Conservation (phyloP, 1,140 invertebrate species). For the Ips nitidus region DNA sequence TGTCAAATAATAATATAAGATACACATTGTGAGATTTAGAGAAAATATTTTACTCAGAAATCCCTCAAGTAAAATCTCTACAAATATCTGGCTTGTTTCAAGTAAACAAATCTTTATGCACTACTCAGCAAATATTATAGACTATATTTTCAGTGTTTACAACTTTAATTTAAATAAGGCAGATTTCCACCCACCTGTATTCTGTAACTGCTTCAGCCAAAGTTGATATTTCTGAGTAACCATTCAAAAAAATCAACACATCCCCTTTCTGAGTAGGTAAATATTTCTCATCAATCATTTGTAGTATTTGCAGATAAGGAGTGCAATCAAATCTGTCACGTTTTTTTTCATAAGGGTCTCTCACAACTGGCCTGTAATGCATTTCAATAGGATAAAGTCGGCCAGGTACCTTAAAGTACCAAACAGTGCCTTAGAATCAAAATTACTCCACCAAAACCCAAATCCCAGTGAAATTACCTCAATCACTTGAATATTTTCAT, state of each 20-base stretch:
- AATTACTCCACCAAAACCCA: background rate
- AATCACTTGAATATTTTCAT: slow-evolving; percentile 77
- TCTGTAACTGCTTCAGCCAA: slow-evolving; percentile 85
- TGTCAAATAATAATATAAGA: no score
- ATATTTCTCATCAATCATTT: slow-evolving; percentile 90
- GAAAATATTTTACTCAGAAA: no score
- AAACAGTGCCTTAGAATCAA: no score
- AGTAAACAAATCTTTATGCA: background rate
- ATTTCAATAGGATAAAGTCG: slow-evolving; percentile 90
- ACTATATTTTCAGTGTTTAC: no score
- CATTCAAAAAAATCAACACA: slow-evolving; percentile 94
- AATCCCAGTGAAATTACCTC: slow-evolving; percentile 52
- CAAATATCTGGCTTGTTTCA: background rate
- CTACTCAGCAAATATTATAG: no score
- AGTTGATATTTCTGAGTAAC: slow-evolving; percentile 91
- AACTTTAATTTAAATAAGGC: no score
- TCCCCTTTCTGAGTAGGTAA: slow-evolving; percentile 87
- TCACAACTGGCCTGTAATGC: slow-evolving; percentile 79
- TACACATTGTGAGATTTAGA: no score
- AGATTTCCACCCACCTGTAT: slow-evolving; percentile 57
- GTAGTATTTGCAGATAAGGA: slow-evolving; percentile 90
- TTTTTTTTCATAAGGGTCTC: slow-evolving; percentile 70
- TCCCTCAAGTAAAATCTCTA: no score
- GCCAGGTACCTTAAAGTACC: slow-evolving; percentile 72
- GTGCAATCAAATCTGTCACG: slow-evolving; percentile 81